Evolutionary conservation across 2,113 vertebrate genomes (phyloP).

Genomic region (Pterocles gutturalis): DNA sequence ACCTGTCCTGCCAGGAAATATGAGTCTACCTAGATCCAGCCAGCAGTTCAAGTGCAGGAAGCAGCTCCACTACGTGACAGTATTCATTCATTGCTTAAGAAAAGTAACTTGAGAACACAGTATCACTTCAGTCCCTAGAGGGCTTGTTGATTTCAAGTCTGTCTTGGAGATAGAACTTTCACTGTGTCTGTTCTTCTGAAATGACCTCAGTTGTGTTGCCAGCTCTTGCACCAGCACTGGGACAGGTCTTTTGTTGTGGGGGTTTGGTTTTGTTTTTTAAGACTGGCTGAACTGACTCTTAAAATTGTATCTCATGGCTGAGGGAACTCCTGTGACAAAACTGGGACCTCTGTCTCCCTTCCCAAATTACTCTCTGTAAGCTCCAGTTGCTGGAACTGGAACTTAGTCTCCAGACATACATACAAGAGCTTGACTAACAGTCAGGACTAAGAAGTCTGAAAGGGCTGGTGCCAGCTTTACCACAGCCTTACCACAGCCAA

Average conservation of each 20-base stretch:
- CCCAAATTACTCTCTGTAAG: neutral
- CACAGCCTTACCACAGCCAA: slow-evolving; percentile 15
- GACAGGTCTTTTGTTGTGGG: neutral
- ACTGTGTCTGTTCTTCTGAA: neutral
- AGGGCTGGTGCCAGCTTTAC: slow-evolving; percentile 10
- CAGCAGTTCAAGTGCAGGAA: neutral
- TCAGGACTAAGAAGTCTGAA: neutral
- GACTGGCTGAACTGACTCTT: neutral
- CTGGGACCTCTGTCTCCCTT: neutral
- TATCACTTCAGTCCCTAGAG: neutral
- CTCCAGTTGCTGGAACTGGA: neutral
- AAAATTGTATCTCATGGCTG: neutral
- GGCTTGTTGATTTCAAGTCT: neutral
- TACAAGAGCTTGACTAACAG: neutral
- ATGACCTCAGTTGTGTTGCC: neutral
- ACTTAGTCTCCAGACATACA: neutral
- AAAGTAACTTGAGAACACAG: neutral
- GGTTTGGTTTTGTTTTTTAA: neutral
- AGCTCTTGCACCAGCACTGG: neutral
- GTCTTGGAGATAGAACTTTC: neutral
- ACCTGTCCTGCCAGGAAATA: neutral
- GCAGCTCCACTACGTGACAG: neutral
- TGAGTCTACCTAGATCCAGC: neutral
- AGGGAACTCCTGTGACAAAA: neutral
- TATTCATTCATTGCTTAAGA: neutral